Conservation (phyloP, 1,140 invertebrate genomes). For the Wiebesia pumilae region DNA sequence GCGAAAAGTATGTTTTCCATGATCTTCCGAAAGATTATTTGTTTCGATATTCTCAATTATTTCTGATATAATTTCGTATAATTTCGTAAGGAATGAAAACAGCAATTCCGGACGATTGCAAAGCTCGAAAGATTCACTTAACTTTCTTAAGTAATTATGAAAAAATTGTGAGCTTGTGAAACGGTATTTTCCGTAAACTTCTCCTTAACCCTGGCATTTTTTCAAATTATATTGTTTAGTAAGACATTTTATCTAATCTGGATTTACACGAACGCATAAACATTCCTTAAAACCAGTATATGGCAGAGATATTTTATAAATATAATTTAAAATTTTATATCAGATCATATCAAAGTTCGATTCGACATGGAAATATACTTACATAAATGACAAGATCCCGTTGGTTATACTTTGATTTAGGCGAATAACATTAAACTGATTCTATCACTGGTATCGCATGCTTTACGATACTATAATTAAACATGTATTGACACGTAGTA, state of each 20-base stretch:
- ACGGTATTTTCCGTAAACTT: background rate
- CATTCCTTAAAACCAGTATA: background rate
- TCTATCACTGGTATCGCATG: background rate
- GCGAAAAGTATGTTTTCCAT: too few species aligned
- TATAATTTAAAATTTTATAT: background rate
- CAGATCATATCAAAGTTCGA: background rate
- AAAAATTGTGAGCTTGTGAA: background rate
- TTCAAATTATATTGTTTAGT: background rate
- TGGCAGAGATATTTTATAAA: constrained; percentile 10
- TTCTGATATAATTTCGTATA: too few species aligned
- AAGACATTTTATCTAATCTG: constrained; percentile 14
- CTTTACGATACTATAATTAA: background rate
- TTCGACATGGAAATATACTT: background rate
- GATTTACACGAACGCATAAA: background rate
- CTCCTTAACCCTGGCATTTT: background rate
- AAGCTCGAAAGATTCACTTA: background rate
- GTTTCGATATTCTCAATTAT: too few species aligned
- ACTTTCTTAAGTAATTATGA: background rate
- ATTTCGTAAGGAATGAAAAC: background rate
- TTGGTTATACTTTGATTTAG: background rate
- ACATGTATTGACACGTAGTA: too few species aligned
- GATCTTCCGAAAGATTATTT: too few species aligned
- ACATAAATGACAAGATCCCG: background rate
- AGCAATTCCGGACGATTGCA: background rate
- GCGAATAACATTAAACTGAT: background rate